phyloP scores from a whole-genome alignment of 2,797 vertebrate species.

The Girardinus metallicus region DNA sequence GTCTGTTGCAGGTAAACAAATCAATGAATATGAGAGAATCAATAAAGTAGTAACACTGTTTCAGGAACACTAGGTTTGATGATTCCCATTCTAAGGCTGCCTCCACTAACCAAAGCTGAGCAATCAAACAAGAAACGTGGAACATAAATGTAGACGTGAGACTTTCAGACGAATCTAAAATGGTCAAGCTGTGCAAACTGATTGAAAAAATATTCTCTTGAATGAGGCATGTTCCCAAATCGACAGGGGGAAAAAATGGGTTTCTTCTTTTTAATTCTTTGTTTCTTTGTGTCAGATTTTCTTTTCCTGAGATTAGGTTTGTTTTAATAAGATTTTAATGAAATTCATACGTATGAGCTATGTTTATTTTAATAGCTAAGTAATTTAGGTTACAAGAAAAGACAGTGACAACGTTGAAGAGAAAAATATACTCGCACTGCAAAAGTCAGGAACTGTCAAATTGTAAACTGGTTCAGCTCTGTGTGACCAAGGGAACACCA shows the following conservation, averaged over 20 bases:
- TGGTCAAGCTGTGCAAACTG: neutral
- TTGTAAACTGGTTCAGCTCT: neutral
- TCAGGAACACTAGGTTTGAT: conserved; percentile 21
- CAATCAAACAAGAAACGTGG: neutral
- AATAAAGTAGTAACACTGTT: conserved; percentile 26
- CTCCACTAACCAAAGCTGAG: neutral
- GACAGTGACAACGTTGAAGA: neutral
- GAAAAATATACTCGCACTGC: neutral
- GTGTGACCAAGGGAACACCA: neutral
- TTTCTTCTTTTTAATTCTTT: neutral
- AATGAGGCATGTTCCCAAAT: neutral
- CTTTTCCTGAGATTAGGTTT: neutral
- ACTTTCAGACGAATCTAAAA: neutral
- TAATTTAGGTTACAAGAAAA: neutral
- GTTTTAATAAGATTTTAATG: neutral
- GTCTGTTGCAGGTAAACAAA: conserved; percentile 60
- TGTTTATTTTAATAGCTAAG: too few species aligned
- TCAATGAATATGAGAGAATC: conserved; percentile 60
- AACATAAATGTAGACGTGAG: neutral
- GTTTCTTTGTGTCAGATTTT: neutral
- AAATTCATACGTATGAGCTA: neutral
- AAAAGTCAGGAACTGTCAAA: neutral
- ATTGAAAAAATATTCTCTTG: neutral
- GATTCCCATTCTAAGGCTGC: conserved; percentile 34
- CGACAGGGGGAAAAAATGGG: neutral